phyloP scores from a whole-genome alignment of 2,113 vertebrate genomes.

The Lepisosteus oculatus region DNA sequence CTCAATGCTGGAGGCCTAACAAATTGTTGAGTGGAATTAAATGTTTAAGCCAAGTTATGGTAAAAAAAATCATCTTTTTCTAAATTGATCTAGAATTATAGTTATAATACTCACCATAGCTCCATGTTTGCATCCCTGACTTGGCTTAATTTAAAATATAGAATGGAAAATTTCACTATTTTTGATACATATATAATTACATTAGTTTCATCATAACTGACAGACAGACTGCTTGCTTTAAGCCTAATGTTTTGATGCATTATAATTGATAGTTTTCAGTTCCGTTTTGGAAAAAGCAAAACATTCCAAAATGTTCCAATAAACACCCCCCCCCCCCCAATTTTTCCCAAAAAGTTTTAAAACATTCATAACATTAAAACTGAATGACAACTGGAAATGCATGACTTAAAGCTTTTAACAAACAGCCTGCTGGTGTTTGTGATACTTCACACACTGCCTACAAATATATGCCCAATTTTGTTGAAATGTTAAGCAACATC shows the following conservation, averaged over 20 bases:
- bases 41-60: not conserved
- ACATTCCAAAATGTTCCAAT: too few species aligned
- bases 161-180: slow-evolving; percentile 72
- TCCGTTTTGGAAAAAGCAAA: too few species aligned
- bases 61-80: not conserved
- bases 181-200: slow-evolving; percentile 28
- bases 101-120: slow-evolving; percentile 69
- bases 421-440: too few species aligned
- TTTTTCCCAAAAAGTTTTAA: too few species aligned
- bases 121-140: slow-evolving; percentile 81
- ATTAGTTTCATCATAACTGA: slow-evolving; percentile 31
- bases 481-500: too few species aligned
- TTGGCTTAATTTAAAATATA: slow-evolving; percentile 77
- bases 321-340: too few species aligned
- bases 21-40: not conserved
- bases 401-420: too few species aligned
- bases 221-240: slow-evolving; percentile 44
- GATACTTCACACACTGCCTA: too few species aligned
- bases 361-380: too few species aligned
- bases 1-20: slow-evolving; percentile 93
- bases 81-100: not conserved
- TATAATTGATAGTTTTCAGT: slow-evolving; percentile 16
- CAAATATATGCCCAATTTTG: too few species aligned
- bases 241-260: slow-evolving; percentile 31
- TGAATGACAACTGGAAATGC: too few species aligned